Base-by-base conservation (phyloP, 1,140 invertebrate species). In the Ephestia elutella region DNA sequence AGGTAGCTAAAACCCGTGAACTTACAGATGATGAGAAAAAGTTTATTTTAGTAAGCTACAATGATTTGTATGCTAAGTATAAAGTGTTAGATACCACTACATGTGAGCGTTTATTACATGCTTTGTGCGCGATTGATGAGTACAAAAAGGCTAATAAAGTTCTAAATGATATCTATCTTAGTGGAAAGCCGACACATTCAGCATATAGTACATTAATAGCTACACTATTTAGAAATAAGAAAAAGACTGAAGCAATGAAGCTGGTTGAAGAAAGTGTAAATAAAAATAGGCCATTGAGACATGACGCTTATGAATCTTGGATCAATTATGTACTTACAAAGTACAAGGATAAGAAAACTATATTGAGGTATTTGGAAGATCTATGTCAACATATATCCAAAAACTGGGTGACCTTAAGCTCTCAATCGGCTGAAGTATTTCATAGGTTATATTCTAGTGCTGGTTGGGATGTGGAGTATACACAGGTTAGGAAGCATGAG, bases 101-200 rank as follows among this genome's bases (percentile, higher is more conserved):
- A 20, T 89, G 89, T 60, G 90, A 92, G 70, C 82, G 82, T 74
- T 77, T 93, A 13, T 87, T 95, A 49, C 68, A 75, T 55, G 92
- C 90, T 0, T 71, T 95, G 2, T 92, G 91, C 65, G 69, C 90
- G 32, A 93, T 94, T 11, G 72, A 78, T 57, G 70, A 90, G 56
- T 94, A 93, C 93, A 86, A 89, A 66, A 89, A 92, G 59, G 88
- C 90, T 57, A 48, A 92, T 0, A 82, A 91, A 65, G 65, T 95
- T 25, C 83, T 94, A 9, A 80, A 93, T 54, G 90, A 91, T 67
- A 86, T 92, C 59, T 86, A 91, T 71, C 35, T 90, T 49, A 87
- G 79, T 19, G 54, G 65, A 28, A 72, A 10, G 9, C 83, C 87
- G 0, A 71, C 64, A 62, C 67, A 76, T 19, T 57, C 57, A 7